phyloP scores from a whole-genome alignment of 23 tunicate genomes.

The Diplosoma virens region DNA sequence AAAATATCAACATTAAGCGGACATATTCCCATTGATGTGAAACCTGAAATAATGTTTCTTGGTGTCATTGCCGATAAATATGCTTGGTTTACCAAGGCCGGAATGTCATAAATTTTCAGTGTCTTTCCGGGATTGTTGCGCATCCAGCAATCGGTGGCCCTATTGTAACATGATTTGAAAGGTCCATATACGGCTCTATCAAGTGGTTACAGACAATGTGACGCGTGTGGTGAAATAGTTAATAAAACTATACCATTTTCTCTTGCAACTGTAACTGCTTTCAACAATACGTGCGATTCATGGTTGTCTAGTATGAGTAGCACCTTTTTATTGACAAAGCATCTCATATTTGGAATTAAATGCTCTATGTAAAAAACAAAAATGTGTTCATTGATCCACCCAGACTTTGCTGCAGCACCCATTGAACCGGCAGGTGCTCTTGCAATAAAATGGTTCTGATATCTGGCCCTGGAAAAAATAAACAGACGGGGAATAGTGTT shows the following conservation, averaged over 20 bases:
- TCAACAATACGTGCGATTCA: neutral
- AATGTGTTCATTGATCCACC: conserved; percentile 21
- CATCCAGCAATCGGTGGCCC: neutral
- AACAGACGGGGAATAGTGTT: neutral
- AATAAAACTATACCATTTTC: neutral
- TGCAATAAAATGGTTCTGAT: neutral
- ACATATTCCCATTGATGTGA: neutral
- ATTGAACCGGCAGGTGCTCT: conserved; percentile 10
- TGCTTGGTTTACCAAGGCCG: neutral
- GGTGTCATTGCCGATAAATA: neutral
- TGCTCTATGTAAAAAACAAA: conserved; percentile 2
- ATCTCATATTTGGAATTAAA: conserved; percentile 28
- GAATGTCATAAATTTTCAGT: neutral
- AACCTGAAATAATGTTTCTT: neutral
- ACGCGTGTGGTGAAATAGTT: neutral
- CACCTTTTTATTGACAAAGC: conserved; percentile 23
- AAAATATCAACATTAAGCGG: neutral
- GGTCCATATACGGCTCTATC: neutral
- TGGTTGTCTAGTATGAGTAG: conserved; percentile 41
- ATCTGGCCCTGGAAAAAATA: neutral
- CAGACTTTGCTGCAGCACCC: neutral
- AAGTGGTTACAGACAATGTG: neutral
- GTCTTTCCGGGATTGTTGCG: neutral
- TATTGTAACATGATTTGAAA: neutral
- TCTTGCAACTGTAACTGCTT: neutral